phyloP scores from a whole-genome alignment of 2,113 vertebrate species.

The Garra rufa region DNA sequence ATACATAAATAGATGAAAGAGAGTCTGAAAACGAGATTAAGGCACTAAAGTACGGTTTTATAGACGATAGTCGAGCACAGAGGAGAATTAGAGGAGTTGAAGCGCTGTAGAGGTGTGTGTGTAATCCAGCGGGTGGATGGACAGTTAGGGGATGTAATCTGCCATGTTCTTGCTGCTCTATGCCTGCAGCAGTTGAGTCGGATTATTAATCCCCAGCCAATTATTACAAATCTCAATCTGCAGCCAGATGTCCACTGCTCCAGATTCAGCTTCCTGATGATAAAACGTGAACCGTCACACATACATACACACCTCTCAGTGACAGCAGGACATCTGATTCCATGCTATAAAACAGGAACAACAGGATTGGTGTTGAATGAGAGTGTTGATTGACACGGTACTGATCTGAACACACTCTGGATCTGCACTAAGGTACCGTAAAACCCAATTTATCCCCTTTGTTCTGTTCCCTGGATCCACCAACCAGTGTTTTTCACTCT shows the following conservation, averaged over 20 bases:
- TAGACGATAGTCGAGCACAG: neutral
- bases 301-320: slow-evolving; percentile 1
- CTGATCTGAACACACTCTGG: slow-evolving; percentile 19
- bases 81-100: neutral
- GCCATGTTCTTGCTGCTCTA: slow-evolving; percentile 39
- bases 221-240: slow-evolving; percentile 56
- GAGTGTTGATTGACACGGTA: neutral
- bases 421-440: slow-evolving; percentile 23
- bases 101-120: slow-evolving; percentile 12
- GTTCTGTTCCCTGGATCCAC: neutral
- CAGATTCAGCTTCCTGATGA: slow-evolving; percentile 33
- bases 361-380: neutral
- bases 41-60: slow-evolving; percentile 35
- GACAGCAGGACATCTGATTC: slow-evolving; percentile 7
- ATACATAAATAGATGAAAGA: slow-evolving; percentile 37
- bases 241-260: slow-evolving; percentile 52
- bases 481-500: neutral
- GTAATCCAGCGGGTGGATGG: slow-evolving; percentile 52
- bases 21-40: slow-evolving; percentile 16
- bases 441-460: slow-evolving; percentile 18
- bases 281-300: neutral
- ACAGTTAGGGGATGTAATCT: slow-evolving; percentile 50
- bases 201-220: slow-evolving; percentile 59
- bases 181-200: slow-evolving; percentile 18
- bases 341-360: neutral